phyloP scores from a whole-genome alignment of 1,140 invertebrate species.

The Sitobion miscanthi region DNA sequence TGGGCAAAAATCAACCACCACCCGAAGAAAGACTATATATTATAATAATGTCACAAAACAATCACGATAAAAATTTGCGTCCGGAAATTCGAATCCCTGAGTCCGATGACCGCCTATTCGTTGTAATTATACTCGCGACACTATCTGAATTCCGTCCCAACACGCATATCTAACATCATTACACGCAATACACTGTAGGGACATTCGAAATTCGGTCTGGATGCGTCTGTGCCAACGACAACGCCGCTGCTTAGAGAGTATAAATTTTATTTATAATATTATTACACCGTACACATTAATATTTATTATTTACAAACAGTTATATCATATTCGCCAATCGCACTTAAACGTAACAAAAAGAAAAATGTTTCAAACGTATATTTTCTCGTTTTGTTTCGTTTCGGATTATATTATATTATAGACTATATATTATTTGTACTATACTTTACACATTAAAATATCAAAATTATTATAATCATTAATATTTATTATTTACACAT shows the following conservation, averaged over 20 bases:
- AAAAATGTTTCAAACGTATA: background rate
- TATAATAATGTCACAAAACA: background rate
- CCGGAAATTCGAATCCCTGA: background rate
- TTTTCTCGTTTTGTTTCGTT: slow-evolving; percentile 12
- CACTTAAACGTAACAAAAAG: slow-evolving; percentile 30
- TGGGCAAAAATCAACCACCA: too few species aligned
- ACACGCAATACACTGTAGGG: background rate
- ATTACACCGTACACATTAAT: background rate
- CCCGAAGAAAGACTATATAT: background rate
- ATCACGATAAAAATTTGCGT: background rate
- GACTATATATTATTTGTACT: too few species aligned
- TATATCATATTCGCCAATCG: background rate
- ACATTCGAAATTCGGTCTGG: background rate
- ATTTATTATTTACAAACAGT: background rate
- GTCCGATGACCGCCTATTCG: background rate
- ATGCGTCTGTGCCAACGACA: background rate
- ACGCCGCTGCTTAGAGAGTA: background rate
- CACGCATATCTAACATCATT: background rate
- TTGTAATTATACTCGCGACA: too few species aligned
- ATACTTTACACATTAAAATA: too few species aligned
- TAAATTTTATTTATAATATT: background rate
- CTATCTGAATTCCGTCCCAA: background rate
- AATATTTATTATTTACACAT: background rate
- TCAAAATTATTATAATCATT: background rate
- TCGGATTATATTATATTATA: too few species aligned